Evolutionary conservation across 2,888 invertebrate genomes (phyloP).

Genomic region (Clistopyga incitator): DNA sequence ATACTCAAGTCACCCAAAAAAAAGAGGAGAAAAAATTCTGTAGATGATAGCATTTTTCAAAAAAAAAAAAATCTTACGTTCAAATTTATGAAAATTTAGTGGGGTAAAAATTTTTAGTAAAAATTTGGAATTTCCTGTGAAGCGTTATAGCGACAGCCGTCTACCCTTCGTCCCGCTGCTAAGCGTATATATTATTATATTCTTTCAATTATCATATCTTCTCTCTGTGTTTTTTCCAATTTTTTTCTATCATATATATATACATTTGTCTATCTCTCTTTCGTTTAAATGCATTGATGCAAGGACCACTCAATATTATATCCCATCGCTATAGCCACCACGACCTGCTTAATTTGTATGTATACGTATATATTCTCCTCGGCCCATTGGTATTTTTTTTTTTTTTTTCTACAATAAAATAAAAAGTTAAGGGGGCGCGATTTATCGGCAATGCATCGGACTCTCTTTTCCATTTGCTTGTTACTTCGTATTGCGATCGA

Average conservation of each 20-base stretch:
- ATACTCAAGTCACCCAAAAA: too few species aligned
- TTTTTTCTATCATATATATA: slow-evolving; percentile 46
- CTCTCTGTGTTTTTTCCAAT: slow-evolving; percentile 58
- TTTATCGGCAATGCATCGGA: slow-evolving; percentile 48
- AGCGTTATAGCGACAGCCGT: slow-evolving; percentile 42
- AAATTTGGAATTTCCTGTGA: slow-evolving; percentile 30
- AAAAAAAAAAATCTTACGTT: too few species aligned
- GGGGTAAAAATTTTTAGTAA: too few species aligned
- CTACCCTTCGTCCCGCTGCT: slow-evolving; percentile 63
- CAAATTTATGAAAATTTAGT: too few species aligned
- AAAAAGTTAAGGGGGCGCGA: slow-evolving; percentile 6
- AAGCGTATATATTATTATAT: slow-evolving; percentile 55
- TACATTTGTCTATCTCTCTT: slow-evolving; percentile 66
- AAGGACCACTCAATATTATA: slow-evolving; percentile 91
- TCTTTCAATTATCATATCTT: slow-evolving; percentile 71
- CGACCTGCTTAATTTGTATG: slow-evolving; percentile 82
- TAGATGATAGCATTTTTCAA: too few species aligned
- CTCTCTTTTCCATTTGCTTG: background rate
- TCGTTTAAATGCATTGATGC: slow-evolving; percentile 86
- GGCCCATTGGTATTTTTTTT: slow-evolving; percentile 72
- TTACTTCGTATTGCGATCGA: slow-evolving; percentile 7
- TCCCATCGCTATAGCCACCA: slow-evolving; percentile 82
- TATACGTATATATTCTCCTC: slow-evolving; percentile 75
- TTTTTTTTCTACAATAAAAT: slow-evolving; percentile 32
- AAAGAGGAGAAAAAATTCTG: too few species aligned